Base-by-base conservation (phyloP, 2,888 invertebrate species). In the Parochlus steinenii region DNA sequence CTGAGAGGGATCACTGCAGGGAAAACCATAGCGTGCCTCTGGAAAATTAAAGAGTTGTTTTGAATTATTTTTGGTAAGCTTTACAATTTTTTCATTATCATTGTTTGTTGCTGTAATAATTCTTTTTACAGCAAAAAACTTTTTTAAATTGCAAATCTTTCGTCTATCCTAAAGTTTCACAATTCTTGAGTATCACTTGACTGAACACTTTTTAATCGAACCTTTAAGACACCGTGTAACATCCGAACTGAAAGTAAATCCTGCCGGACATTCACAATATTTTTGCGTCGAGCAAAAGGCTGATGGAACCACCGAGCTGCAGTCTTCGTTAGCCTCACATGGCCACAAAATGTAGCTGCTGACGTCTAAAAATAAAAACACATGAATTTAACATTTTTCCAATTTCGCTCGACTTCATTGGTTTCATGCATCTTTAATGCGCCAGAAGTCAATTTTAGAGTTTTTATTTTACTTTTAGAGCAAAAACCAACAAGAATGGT, bases 1-100 rank as follows among this genome's bases (percentile, higher is more conserved):
- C 49, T 58, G 58, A 48, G 47, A 51, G 42, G 47, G 48, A 38
- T 57, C 55, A 45, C 51, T 47, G 49, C 57, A 57, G 47, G 42
- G 35, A 46, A 54, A 53, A 48, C 57, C 57, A 55, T 54, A 45
- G 40, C 10, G 29, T 36, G 30, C 22, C 34, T 29, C 19, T 28
- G 22, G 10, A 22, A 19, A 11, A 8, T 20, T 34, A 30, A 19
- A 30, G 15, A 10, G 14, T 15, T 8, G 22, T 22, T 7, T 22
- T 22, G 22, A 22, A 22, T 7, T 7, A 22, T 22, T 22, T 7
- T 7, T 22, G 8, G 6, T 22, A 6, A 22, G 8, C 22, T 22
- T 22, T 6, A 22, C 22, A 7, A 7, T 22, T 7, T 22, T 22
- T 22, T 8, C 22, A 7, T 22, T n/a, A n/a, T n/a, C n/a, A n/a